phyloP scores from a whole-genome alignment of 2,888 invertebrate species.

The Formica aserva region DNA sequence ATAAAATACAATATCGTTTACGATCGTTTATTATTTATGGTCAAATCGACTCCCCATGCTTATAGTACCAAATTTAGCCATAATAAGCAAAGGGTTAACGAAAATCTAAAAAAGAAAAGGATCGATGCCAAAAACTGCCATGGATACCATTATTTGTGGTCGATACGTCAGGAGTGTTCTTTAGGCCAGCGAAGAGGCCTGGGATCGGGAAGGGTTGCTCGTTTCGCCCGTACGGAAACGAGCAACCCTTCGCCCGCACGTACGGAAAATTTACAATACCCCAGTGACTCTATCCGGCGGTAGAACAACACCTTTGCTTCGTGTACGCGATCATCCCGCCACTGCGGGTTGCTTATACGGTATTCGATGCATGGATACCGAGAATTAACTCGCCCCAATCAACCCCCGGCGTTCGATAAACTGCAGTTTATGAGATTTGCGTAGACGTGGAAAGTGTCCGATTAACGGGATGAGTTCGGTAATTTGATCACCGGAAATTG shows the following conservation, averaged over 20 bases:
- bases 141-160: slow-evolving; percentile 54
- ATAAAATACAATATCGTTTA: background rate
- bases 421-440: slow-evolving; percentile 34
- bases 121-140: slow-evolving; percentile 31
- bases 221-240: slow-evolving; percentile 35
- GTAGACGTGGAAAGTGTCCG: slow-evolving; percentile 3
- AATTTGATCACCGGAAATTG: background rate
- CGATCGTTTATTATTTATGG: background rate
- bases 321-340: slow-evolving; percentile 21
- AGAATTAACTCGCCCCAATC: slow-evolving; percentile 65
- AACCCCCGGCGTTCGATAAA: slow-evolving; percentile 47
- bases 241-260: slow-evolving; percentile 23
- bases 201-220: slow-evolving; percentile 16
- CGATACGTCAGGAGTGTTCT: slow-evolving; percentile 51
- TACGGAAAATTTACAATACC: slow-evolving; percentile 67
- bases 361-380: slow-evolving; percentile 55
- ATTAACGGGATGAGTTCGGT: slow-evolving; percentile 10
- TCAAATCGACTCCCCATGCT: background rate
- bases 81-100: slow-evolving; percentile 8
- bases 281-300: slow-evolving; percentile 39
- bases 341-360: slow-evolving; percentile 27
- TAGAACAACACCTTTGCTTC: slow-evolving; percentile 55
- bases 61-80: slow-evolving; percentile 27
- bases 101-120: background rate
- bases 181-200: slow-evolving; percentile 5